phyloP scores from a whole-genome alignment of 2,113 vertebrate species.

The Siniperca chuatsi region DNA sequence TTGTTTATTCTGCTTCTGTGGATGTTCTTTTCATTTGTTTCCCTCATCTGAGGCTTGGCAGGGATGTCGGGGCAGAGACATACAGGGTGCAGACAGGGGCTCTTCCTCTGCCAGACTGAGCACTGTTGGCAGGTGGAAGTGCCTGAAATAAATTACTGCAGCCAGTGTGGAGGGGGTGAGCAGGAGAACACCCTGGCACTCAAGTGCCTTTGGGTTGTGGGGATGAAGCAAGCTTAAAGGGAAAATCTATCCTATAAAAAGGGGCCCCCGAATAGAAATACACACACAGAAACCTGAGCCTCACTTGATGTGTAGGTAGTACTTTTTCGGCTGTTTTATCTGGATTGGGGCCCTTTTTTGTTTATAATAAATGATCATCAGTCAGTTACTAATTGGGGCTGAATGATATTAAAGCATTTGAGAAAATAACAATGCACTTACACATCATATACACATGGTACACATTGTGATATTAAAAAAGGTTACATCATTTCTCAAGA shows the following conservation, averaged over 20 bases:
- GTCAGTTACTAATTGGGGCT: background rate
- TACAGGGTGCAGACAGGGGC: slow-evolving; percentile 64
- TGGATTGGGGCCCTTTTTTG: background rate
- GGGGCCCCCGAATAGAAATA: slow-evolving; percentile 27
- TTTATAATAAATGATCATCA: background rate
- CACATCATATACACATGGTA: no score
- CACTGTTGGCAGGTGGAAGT: slow-evolving; percentile 79
- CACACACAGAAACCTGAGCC: slow-evolving; percentile 11
- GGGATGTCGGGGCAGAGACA: slow-evolving; percentile 51
- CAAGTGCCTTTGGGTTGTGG: slow-evolving; percentile 39
- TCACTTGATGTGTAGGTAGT: background rate
- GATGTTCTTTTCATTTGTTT: background rate
- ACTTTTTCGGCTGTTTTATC: slow-evolving; percentile 6
- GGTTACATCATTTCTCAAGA: background rate
- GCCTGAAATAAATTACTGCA: slow-evolving; percentile 80
- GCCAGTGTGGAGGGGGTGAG: slow-evolving; percentile 44
- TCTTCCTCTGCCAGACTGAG: slow-evolving; percentile 74
- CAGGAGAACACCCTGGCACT: slow-evolving; percentile 49
- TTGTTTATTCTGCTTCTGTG: background rate
- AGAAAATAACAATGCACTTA: background rate
- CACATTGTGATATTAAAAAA: background rate
- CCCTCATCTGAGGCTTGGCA: slow-evolving; percentile 11
- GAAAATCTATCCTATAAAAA: slow-evolving; percentile 58
- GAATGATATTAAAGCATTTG: background rate
- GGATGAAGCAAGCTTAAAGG: slow-evolving; percentile 59